Evolutionary conservation across 2,888 invertebrate species (phyloP), one percentile per base, ranked within the genome.

Genomic region (Cylloceria caligata): DNA sequence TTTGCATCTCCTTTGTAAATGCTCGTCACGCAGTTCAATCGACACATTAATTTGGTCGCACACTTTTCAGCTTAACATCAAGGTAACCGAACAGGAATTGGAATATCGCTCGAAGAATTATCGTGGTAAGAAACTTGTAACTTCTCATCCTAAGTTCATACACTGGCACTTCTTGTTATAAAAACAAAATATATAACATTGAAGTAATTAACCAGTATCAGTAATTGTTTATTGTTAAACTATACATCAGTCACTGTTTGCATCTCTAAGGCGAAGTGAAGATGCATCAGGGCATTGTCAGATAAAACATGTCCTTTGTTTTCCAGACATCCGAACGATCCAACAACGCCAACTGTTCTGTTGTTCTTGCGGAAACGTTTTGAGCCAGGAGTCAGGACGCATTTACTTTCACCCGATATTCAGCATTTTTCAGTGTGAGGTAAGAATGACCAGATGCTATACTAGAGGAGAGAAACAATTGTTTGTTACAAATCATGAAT

Each of bases 401-500:
- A n/a, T 85, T 21, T 85, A 74, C 27, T 60, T 83, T 13, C 87
- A 88, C 85, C 85, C 87, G n/a, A 27, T 86, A 47, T 69, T 87
- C n/a, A 79, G 69, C 7, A 84, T 86, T 39, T 45, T 88, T 11
- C 87, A 87, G 68, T 89, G 87, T 34, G 73, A 86, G 81, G 89
- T 89, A 81, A 83, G 81, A 60, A 34, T 24, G 5, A 24, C 11
- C 4, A 19, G 24, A 24, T 7, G 52, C 24, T 11, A 1, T 52
- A 21, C 11, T 9, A n/a, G n/a, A n/a, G n/a, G n/a, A n/a, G n/a
- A n/a, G n/a, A n/a, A n/a, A n/a, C n/a, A n/a, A n/a, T n/a, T n/a
- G n/a, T n/a, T n/a, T n/a, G n/a, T n/a, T n/a, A n/a, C n/a, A n/a
- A n/a, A n/a, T n/a, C n/a, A n/a, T n/a, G n/a, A n/a, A n/a, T n/a